Evolutionary conservation across 2,113 vertebrate species (phyloP).

Genomic region (Onychostoma macrolepis): DNA sequence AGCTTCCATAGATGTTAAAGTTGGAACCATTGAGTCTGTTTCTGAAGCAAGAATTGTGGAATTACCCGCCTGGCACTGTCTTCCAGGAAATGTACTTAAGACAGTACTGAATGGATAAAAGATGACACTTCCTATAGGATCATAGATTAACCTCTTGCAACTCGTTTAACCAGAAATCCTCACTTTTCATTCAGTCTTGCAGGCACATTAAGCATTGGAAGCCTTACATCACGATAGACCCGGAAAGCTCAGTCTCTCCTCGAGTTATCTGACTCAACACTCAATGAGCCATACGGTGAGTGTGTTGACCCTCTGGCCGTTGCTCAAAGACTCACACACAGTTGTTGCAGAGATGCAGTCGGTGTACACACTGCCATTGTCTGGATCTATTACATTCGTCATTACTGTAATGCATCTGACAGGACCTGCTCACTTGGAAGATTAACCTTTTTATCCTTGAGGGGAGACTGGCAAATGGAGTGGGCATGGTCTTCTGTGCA

Average conservation of each 20-base stretch:
- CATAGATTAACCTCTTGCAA: background rate
- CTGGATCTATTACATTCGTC: slow-evolving; percentile 52
- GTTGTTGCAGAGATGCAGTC: slow-evolving; percentile 29
- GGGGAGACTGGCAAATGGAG: slow-evolving; percentile 31
- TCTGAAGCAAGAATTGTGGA: background rate
- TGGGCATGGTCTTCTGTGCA: slow-evolving; percentile 31
- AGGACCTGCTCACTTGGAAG: slow-evolving; percentile 68
- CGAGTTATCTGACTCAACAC: slow-evolving; percentile 12
- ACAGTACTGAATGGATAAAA: background rate
- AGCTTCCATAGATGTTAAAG: too few species aligned
- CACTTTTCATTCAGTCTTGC: background rate
- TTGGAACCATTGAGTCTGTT: background rate
- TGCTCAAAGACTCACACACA: slow-evolving; percentile 49
- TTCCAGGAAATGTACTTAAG: background rate
- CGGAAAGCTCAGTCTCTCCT: background rate
- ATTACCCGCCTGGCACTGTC: background rate
- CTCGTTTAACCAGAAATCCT: background rate
- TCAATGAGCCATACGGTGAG: slow-evolving; percentile 49
- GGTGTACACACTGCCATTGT: slow-evolving; percentile 40
- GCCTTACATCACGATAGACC: background rate
- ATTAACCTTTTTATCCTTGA: slow-evolving; percentile 65
- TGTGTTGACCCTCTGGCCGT: slow-evolving; percentile 55
- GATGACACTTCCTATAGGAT: background rate
- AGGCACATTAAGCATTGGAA: background rate
- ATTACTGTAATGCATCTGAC: slow-evolving; percentile 64